phyloP scores from a whole-genome alignment of 2,797 vertebrate genomes.

The Gobionotothen gibberifrons region DNA sequence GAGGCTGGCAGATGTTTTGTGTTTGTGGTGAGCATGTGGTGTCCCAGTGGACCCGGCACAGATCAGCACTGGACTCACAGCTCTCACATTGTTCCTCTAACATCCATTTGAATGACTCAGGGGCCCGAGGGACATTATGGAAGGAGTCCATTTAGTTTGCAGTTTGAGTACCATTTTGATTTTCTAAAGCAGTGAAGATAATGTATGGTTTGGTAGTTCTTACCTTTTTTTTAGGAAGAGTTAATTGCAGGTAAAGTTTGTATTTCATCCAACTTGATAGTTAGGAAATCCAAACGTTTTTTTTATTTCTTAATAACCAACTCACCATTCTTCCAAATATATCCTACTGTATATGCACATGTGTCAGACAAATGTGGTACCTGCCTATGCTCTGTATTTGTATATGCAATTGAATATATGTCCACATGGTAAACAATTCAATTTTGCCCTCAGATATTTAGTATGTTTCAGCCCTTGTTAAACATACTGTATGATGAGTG shows the following conservation, averaged over 20 bases:
- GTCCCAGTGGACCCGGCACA: conserved; percentile 47
- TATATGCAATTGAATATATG: not conserved
- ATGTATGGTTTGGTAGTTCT: not conserved
- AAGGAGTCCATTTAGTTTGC: not conserved
- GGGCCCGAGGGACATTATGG: conserved; percentile 8
- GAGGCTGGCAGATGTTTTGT: conserved; percentile 56
- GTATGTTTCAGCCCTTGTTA: conserved; percentile 1
- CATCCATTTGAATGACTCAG: conserved; percentile 33
- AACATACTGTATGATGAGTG: not conserved
- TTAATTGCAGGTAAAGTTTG: not conserved
- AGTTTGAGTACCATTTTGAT: not conserved
- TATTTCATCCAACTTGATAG: not conserved
- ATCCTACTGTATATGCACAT: not conserved
- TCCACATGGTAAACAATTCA: conserved; percentile 1
- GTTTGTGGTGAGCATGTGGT: conserved; percentile 22
- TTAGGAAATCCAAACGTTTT: not conserved
- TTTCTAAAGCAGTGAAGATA: conserved; percentile 5
- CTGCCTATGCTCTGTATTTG: not conserved
- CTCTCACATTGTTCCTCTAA: conserved; percentile 23
- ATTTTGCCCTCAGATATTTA: not conserved
- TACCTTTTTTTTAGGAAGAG: not conserved
- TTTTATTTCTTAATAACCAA: not conserved
- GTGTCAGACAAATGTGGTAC: not conserved
- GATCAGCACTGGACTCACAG: conserved; percentile 16
- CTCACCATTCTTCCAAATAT: not conserved